A percentile compares a stretch with the other conserved stretches of the same genome.
phyloP scores from a whole-genome alignment of 2,888 invertebrate genomes.

The Tipula helvola region DNA sequence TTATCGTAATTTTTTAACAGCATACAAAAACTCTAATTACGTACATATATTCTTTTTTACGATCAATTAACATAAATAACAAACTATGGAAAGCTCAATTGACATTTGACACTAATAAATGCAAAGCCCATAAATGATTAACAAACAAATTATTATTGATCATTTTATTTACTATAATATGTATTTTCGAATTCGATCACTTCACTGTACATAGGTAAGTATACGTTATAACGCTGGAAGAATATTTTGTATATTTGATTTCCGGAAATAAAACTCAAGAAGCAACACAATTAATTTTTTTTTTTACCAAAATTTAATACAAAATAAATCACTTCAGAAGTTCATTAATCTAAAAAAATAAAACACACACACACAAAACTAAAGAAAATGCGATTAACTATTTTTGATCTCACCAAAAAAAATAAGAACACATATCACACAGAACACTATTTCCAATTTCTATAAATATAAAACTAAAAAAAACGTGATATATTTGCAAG shows the following conservation, averaged over 20 bases:
- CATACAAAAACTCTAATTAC: background rate
- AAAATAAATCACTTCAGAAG: background rate
- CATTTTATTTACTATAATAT: background rate
- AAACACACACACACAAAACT: background rate
- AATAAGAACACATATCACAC: background rate
- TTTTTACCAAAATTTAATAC: background rate
- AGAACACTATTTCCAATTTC: background rate
- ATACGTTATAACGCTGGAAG: too few relatives aligned
- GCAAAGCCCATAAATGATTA: background rate
- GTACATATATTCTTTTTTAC: background rate
- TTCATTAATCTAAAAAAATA: background rate
- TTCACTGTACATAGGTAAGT: background rate
- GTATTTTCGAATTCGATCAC: background rate
- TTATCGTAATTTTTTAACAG: background rate
- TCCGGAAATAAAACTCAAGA: background rate
- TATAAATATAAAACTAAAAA: background rate
- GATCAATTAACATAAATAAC: background rate
- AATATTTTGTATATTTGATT: background rate
- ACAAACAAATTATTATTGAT: background rate
- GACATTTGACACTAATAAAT: background rate
- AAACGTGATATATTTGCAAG: conserved; percentile 4
- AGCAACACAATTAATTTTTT: background rate
- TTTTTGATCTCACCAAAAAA: background rate
- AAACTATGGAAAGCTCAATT: background rate
- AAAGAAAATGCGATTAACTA: background rate